Evolutionary conservation across 2,888 invertebrate species (phyloP), one percentile per base, ranked within the genome.

Genomic region (Pheosia tremula): DNA sequence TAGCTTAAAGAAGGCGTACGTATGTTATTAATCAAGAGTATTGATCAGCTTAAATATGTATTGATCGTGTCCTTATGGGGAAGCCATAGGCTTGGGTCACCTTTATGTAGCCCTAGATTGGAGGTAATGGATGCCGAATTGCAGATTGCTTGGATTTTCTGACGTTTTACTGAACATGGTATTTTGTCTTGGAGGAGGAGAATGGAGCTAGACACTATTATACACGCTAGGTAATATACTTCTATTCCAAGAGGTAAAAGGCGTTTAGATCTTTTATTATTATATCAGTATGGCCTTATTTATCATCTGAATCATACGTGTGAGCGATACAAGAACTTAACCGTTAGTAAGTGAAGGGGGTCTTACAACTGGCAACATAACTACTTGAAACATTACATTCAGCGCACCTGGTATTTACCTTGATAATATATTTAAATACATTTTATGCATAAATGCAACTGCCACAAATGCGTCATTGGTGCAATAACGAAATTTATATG

Each of bases 401-500:
- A 49, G 24, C 37, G 53, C 37, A 57, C 53, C 54, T 7, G 36
- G n/a, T 5, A 41, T 37, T 61, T 64, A 63, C 45, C 47, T 56
- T 11, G 10, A 45, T 41, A 43, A 53, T 56, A 41, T 54, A 56
- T 43, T 56, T n/a, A 57, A 62, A 60, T 56, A 24, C 53, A 68
- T 10, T 54, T 65, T 62, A 61, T 56, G n/a, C 43, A 37, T 57
- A 54, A 62, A 60, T 62, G 37, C 50, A 56, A 24, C 50, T 43
- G 53, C 36, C 53, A 57, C 59, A 43, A 58, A 59, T 63, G 58
- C 49, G 54, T 57, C 63, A 53, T 62, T 59, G 36, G 41, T 71
- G 65, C 59, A 71, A 74, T 63, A 60, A 66, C 59, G 65, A 59
- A 65, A 67, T 62, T 65, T 61, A 62, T 63, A 66, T 71, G 38